Conservation (phyloP, 2,888 invertebrate species). For the Patella pellucida region DNA sequence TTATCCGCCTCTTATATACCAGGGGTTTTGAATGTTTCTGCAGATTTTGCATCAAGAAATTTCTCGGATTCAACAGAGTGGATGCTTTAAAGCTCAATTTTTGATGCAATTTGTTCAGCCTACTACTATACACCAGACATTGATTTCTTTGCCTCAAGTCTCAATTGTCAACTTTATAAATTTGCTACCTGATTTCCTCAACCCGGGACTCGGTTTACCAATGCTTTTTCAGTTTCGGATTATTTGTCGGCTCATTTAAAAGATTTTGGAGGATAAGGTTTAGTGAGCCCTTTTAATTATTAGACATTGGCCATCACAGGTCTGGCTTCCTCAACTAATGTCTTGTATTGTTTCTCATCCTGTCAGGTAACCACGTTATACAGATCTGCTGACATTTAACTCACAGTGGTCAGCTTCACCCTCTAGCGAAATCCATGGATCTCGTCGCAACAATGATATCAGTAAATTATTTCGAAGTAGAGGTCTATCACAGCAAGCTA, state of each 20-base stretch:
- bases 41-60: neutral
- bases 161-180: constrained; percentile 17
- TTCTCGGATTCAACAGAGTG: constrained; percentile 16
- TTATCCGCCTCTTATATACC: neutral
- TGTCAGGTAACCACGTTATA: constrained; percentile 28
- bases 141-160: constrained; percentile 34
- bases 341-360: constrained; percentile 27
- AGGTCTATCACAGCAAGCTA: constrained; percentile 21
- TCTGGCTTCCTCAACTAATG: constrained; percentile 32
- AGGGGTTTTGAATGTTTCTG: constrained; percentile 8
- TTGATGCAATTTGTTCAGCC: constrained; percentile 16
- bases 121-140: constrained; percentile 32
- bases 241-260: constrained; percentile 26
- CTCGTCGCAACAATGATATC: constrained; percentile 31
- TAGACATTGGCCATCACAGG: constrained; percentile 33
- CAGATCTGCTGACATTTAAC: constrained; percentile 27
- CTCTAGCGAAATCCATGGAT: neutral
- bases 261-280: constrained; percentile 30
- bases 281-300: constrained; percentile 27
- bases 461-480: constrained; percentile 14
- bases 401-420: too few species aligned
- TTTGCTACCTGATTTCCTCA: constrained; percentile 37
- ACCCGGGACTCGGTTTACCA: constrained; percentile 14
- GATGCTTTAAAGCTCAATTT: constrained; percentile 13
- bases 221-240: constrained; percentile 37